phyloP scores from a whole-genome alignment of 2,113 vertebrate genomes.

The Rhombomys opimus region DNA sequence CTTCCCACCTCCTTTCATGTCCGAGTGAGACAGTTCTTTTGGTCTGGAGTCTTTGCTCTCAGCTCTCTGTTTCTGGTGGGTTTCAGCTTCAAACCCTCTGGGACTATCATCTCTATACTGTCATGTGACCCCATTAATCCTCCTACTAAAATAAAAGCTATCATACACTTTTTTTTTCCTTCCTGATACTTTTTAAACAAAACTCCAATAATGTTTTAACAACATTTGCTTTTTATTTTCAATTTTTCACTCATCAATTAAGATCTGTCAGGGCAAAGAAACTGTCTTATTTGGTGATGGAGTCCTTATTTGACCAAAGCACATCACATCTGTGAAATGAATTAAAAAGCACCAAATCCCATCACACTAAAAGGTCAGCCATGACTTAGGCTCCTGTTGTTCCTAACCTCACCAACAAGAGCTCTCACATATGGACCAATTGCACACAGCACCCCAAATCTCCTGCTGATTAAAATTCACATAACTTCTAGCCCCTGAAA shows the following conservation, averaged over 20 bases:
- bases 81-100: neutral
- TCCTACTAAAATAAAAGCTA: neutral
- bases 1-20: neutral
- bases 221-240: neutral
- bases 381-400: neutral
- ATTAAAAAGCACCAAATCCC: neutral
- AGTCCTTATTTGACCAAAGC: neutral
- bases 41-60: neutral
- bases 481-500: neutral
- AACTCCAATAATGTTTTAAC: neutral
- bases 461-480: neutral
- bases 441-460: too few species aligned
- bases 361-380: neutral
- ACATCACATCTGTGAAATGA: neutral
- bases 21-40: neutral
- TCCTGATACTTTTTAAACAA: neutral
- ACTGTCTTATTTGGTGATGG: neutral
- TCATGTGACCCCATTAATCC: too few species aligned
- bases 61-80: rapidly evolving
- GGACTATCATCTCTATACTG: neutral
- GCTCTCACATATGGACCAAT: neutral
- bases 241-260: neutral
- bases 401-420: neutral
- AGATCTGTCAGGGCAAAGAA: neutral
- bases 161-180: neutral